Percentiles rank a stretch among this genome's conserved stretches.
Conservation (phyloP, 2,888 invertebrate species). For the Willowsia nigromaculata region DNA sequence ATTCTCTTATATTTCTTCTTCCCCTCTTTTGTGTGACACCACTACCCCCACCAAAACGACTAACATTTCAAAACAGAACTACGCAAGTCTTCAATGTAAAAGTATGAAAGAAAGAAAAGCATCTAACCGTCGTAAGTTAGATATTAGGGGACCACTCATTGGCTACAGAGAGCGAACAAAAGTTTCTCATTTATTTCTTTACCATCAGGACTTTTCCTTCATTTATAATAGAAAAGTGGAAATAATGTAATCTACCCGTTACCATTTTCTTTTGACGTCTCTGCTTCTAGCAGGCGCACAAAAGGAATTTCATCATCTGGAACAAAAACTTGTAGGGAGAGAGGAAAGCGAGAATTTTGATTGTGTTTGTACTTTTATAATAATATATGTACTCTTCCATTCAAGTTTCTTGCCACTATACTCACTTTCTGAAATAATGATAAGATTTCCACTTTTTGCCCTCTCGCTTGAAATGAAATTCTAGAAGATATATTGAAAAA, state of each 20-base stretch:
- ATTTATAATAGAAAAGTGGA: conserved; percentile 69
- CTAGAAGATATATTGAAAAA: conserved; percentile 32
- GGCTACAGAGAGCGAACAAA: conserved; percentile 59
- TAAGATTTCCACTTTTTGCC: conserved; percentile 49
- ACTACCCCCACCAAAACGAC: background rate
- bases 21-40: conserved; percentile 6
- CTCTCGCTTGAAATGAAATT: background rate
- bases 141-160: conserved; percentile 49
- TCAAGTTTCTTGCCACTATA: background rate
- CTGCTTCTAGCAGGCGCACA: background rate
- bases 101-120: conserved; percentile 31
- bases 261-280: conserved; percentile 43
- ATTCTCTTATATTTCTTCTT: conserved; percentile 29
- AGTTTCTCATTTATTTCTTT: conserved; percentile 71
- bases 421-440: conserved; percentile 53
- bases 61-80: conserved; percentile 26
- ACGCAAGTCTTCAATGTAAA: background rate
- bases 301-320: conserved; percentile 72
- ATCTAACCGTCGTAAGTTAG: conserved; percentile 49
- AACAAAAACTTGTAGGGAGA: conserved; percentile 51
- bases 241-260: conserved; percentile 57
- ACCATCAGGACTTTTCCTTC: conserved; percentile 64
- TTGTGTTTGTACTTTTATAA: conserved; percentile 1
- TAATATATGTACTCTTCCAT: conserved; percentile 8
- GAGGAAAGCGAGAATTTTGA: conserved; percentile 11